A percentile compares a stretch with the other conserved stretches of the same genome.
These are phyloP conservation scores for Drosophila kurseongensis DNA, from an alignment of 1,140 invertebrate species.

Conservation along the genomic window DNA sequence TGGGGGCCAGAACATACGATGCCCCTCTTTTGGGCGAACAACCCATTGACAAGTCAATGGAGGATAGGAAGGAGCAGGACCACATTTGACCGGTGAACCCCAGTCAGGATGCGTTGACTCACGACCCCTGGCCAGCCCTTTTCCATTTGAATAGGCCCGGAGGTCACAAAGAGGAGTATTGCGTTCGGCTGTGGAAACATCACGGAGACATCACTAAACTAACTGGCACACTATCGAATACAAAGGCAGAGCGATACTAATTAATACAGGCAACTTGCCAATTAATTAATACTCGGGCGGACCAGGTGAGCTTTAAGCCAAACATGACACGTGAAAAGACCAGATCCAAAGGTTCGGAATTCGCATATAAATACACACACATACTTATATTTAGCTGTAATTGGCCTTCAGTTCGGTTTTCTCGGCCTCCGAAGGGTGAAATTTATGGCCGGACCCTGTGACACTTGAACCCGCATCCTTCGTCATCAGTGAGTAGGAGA, in stretches of 20 bases:
- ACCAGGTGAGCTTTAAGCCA: constrained; percentile 55
- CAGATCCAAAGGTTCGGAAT: constrained; percentile 1
- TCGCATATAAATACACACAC: constrained; percentile 7
- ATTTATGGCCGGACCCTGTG: constrained; percentile 65
- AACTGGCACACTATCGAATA: constrained; percentile 4
- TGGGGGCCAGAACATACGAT: constrained; percentile 26
- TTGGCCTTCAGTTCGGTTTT: constrained; percentile 51
- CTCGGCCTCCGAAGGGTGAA: constrained; percentile 8
- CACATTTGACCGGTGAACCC: constrained; percentile 52
- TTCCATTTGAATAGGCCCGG: constrained; percentile 48
- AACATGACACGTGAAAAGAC: constrained; percentile 44
- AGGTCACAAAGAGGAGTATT: constrained; percentile 1
- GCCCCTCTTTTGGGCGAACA: neutral
- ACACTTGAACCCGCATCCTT: constrained; percentile 75
- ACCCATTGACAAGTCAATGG: constrained; percentile 51
- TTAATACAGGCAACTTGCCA: constrained; percentile 40
- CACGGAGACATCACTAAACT: constrained; percentile 6
- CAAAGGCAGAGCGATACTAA: constrained; percentile 5
- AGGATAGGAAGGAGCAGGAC: constrained; percentile 20
- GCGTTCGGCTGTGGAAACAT: neutral
- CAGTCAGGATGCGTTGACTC: constrained; percentile 41
- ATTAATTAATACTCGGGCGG: constrained; percentile 64
- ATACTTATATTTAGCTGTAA: constrained; percentile 22
- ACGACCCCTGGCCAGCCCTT: constrained; percentile 26
- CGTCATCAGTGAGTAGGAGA: constrained; percentile 38